These are phyloP conservation scores for Caenorhabditis sp. DNA, from an alignment of 2,888 invertebrate genomes.

Conservation along the genomic window DNA sequence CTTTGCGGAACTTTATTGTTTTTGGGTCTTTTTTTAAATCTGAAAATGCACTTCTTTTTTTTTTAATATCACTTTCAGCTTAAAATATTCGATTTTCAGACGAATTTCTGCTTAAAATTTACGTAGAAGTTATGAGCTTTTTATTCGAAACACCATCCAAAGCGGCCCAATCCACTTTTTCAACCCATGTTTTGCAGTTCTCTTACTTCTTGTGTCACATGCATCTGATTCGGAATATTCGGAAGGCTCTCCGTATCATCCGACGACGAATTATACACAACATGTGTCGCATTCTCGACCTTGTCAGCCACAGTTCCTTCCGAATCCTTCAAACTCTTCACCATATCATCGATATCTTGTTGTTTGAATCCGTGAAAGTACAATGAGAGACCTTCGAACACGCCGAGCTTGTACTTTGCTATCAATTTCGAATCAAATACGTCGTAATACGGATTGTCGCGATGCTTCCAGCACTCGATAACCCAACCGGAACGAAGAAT, in stretches of 20 bases:
- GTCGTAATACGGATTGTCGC: conserved; percentile 34
- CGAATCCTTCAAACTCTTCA: conserved; percentile 20
- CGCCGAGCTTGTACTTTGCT: conserved; percentile 11
- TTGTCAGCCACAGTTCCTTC: conserved; percentile 17
- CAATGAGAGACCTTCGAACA: conserved; percentile 46
- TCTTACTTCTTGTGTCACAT: conserved; percentile 41
- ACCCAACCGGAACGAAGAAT: conserved; percentile 36
- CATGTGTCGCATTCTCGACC: conserved; percentile 26
- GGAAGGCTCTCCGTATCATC: conserved; percentile 33
- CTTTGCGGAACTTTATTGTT: too few species aligned
- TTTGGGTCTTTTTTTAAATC: too few species aligned
- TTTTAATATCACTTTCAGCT: too few species aligned
- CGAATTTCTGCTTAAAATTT: too few species aligned
- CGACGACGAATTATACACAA: conserved; percentile 33
- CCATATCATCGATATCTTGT: conserved; percentile 38
- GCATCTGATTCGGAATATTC: conserved; percentile 17
- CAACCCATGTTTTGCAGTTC: too few species aligned
- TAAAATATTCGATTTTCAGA: too few species aligned
- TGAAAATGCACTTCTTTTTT: too few species aligned
- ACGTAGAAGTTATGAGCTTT: too few species aligned
- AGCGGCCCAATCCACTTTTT: too few species aligned
- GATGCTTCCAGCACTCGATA: conserved; percentile 29
- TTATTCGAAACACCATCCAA: too few species aligned
- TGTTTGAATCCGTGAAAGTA: conserved; percentile 40
- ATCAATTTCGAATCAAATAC: conserved; percentile 30